Evolutionary conservation across 2,888 invertebrate species (phyloP), one percentile per base, ranked within the genome.

Genomic region (Chalcosyrphus nemorum): DNA sequence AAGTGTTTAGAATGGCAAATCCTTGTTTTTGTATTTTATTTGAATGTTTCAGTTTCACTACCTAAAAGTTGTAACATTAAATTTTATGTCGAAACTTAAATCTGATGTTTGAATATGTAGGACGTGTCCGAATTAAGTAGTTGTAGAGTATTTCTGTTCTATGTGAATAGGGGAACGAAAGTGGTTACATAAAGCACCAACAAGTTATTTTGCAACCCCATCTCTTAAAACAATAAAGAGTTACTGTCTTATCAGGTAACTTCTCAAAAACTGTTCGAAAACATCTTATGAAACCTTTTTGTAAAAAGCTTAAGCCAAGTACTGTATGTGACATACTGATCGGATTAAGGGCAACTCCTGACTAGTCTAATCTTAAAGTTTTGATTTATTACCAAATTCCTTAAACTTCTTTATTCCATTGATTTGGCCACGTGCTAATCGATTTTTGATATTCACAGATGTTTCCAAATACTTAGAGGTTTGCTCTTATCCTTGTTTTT

Each of bases 1-100:
- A 7, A 63, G 61, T 63, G 61, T 17, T 47, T 15, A 15, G 61
- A 63, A 63, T 63, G 61, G 57, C 13, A 29, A 15, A 15, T 5
- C 27, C 21, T 24, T 7, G 7, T 9, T 47, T 47, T 21, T 21
- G 24, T 15, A 43, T 43, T 43, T 43, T 6, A 17, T 43, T 43
- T 45, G 0, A 17, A 17, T 17, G 19, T 11, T 0, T 11, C 13
- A 38, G 4, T 2, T 0, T 11, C 13, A 38, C 1, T 2, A 19
- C 9, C 19, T 3, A 17, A 9, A 43, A 43, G 17, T 43, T 15
- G 43, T 9, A 7, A 3, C 45, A 24, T 47, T 9, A 47, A 24
- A 47, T 47, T 47, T 47, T 47, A 47, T 47, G 21, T n/a, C n/a
- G 1, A 3, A 5, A 47, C 4, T 47, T 4, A n/a, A 47, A 47